Percentiles rank a stretch among this genome's conserved stretches.
Evolutionary conservation across 1,140 invertebrate genomes (phyloP).

Genomic region (Tetranychus urticae): DNA sequence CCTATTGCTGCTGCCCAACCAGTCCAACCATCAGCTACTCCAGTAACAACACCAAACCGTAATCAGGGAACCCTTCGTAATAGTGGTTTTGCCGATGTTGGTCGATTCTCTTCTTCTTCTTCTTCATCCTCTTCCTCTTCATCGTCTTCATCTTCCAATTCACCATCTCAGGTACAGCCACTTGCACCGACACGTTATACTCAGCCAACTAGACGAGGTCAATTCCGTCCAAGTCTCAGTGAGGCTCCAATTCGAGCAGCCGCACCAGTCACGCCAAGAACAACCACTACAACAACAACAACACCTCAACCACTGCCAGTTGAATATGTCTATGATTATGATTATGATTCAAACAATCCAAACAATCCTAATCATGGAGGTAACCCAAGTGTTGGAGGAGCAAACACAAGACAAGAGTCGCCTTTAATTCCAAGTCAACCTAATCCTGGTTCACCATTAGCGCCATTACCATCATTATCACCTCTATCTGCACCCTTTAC

Average conservation of each 20-base stretch:
- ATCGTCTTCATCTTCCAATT: neutral
- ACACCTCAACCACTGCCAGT: neutral
- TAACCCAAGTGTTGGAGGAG: neutral
- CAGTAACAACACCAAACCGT: neutral
- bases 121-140: neutral
- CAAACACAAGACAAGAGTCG: neutral
- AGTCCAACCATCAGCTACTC: neutral
- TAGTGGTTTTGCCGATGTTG: neutral
- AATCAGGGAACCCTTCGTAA: neutral
- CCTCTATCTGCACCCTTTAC: neutral
- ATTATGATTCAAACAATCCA: slow-evolving; percentile 1
- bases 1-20: neutral
- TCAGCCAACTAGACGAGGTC: too few species aligned
- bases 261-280: neutral
- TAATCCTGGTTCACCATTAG: neutral
- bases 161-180: neutral
- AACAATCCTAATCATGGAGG: neutral
- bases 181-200: slow-evolving; percentile 1
- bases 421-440: neutral
- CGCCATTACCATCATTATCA: neutral
- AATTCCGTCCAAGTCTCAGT: neutral
- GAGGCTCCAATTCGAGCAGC: neutral
- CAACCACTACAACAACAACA: slow-evolving; percentile 2
- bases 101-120: neutral
- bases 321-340: slow-evolving; percentile 9